phyloP scores from a whole-genome alignment of 2,888 invertebrate species.

The Salpingus planirostris region DNA sequence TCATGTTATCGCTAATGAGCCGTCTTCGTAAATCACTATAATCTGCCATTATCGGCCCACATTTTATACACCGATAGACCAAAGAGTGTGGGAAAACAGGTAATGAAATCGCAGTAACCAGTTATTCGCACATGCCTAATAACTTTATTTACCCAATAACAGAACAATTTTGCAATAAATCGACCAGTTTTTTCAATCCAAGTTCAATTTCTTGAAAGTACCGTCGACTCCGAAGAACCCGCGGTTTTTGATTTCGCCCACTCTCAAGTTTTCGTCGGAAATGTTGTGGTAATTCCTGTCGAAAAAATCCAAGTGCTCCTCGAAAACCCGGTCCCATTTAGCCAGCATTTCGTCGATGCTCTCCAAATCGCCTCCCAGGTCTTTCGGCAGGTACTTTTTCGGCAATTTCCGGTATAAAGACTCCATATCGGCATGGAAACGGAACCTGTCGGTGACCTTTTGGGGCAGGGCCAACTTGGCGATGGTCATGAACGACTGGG shows the following conservation, averaged over 20 bases:
- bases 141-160: too few species aligned
- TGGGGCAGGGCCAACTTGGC: too few species aligned
- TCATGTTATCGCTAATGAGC: too few species aligned
- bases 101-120: too few species aligned
- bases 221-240: neutral
- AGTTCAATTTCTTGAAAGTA: neutral
- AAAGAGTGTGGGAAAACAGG: too few species aligned
- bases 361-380: slow-evolving; percentile 13
- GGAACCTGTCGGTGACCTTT: too few species aligned
- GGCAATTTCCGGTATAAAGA: slow-evolving; percentile 12
- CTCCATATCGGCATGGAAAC: slow-evolving; percentile 13
- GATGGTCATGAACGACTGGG: too few species aligned
- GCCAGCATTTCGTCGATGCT: slow-evolving; percentile 50
- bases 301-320: slow-evolving; percentile 7
- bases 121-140: too few species aligned
- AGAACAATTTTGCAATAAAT: too few species aligned
- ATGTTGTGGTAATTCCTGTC: slow-evolving; percentile 5
- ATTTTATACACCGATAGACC: too few species aligned
- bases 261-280: slow-evolving; percentile 1
- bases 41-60: too few species aligned
- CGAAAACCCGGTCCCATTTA: slow-evolving; percentile 12
- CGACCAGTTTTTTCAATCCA: neutral
- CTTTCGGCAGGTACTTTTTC: slow-evolving; percentile 10
- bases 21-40: too few species aligned
- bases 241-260: neutral